Conservation (phyloP, 1,140 invertebrate genomes). For the Cecropterus lyciades region DNA sequence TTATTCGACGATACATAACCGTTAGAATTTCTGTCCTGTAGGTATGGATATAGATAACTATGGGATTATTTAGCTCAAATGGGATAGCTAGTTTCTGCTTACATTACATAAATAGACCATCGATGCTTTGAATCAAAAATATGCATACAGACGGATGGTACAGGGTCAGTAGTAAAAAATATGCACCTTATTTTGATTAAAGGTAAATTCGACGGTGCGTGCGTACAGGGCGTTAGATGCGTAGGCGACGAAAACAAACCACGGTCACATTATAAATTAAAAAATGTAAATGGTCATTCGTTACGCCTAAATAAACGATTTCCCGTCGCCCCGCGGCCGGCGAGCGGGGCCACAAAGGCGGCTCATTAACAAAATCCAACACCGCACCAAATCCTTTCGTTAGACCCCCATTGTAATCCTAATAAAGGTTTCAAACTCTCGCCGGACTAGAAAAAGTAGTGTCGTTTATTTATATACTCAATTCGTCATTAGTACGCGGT, state of each 20-base stretch:
- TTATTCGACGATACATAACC: too few relatives aligned
- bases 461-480: too few relatives aligned
- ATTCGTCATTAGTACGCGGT: too few relatives aligned
- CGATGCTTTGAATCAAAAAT: too few relatives aligned
- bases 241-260: conserved; percentile 56
- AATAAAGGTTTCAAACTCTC: conserved; percentile 37
- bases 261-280: conserved; percentile 52
- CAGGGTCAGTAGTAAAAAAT: too few relatives aligned
- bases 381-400: conserved; percentile 79
- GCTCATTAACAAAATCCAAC: conserved; percentile 69
- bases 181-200: too few relatives aligned
- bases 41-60: too few relatives aligned
- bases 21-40: too few relatives aligned
- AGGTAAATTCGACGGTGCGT: not conserved
- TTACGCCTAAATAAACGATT: conserved; percentile 71
- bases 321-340: conserved; percentile 48
- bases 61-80: too few relatives aligned
- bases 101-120: too few relatives aligned
- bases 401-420: conserved; percentile 68
- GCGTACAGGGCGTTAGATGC: conserved; percentile 11
- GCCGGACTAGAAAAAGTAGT: conserved; percentile 38
- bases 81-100: too few relatives aligned
- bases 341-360: conserved; percentile 53
- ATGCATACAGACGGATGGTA: too few relatives aligned
- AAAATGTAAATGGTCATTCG: conserved; percentile 68